phyloP scores from a whole-genome alignment of 2,797 vertebrate genomes.

The Euphonia xanthogaster region DNA sequence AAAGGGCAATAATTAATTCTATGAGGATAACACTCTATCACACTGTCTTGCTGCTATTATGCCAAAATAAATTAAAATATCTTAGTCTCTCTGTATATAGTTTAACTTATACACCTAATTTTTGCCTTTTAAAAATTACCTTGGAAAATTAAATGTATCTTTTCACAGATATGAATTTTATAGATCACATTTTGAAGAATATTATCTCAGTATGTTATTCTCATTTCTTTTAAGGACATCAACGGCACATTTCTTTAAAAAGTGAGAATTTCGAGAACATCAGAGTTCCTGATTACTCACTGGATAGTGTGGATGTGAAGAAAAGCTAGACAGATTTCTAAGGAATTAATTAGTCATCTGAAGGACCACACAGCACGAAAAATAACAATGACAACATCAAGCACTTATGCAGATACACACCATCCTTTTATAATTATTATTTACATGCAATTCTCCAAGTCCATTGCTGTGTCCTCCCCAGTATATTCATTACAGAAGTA shows the following conservation, averaged over 20 bases:
- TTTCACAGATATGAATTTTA: background rate
- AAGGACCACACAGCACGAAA: background rate
- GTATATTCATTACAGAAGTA: background rate
- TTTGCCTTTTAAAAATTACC: background rate
- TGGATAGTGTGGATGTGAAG: background rate
- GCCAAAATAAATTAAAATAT: background rate
- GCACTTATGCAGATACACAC: background rate
- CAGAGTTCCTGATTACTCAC: background rate
- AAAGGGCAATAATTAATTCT: background rate
- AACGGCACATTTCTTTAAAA: background rate
- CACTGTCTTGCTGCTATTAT: background rate
- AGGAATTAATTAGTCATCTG: background rate
- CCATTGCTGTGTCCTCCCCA: background rate
- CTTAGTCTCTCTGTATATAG: background rate
- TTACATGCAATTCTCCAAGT: background rate
- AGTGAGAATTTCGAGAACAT: background rate
- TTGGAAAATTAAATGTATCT: background rate
- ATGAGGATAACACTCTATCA: background rate
- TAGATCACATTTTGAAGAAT: background rate
- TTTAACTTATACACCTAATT: background rate
- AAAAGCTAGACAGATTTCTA: background rate
- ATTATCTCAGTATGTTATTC: background rate
- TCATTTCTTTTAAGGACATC: background rate
- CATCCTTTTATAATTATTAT: background rate
- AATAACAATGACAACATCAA: background rate